phyloP scores from a whole-genome alignment of 2,113 vertebrate genomes.

The Addax nasomaculatus region DNA sequence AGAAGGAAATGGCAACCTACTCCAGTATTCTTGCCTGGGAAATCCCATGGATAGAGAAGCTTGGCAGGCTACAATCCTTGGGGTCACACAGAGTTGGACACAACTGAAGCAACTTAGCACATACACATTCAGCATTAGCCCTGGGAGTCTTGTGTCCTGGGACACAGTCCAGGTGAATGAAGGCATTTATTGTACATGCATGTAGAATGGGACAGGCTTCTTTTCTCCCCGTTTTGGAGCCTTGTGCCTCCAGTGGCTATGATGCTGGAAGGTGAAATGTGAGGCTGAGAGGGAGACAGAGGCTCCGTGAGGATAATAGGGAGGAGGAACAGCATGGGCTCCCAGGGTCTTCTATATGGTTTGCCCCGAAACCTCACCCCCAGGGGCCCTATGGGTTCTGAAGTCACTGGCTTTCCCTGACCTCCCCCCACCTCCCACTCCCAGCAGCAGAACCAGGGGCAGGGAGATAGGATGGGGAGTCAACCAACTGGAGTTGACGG shows the following conservation, averaged over 20 bases:
- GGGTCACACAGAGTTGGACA: neutral
- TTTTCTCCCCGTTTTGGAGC: fast-evolving
- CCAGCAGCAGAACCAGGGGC: neutral
- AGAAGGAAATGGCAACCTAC: neutral
- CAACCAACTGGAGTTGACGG: neutral
- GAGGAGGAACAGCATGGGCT: fast-evolving
- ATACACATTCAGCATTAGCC: fast-evolving
- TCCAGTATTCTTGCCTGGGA: neutral
- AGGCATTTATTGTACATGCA: fast-evolving
- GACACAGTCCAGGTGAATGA: too few relatives aligned
- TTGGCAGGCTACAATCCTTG: neutral
- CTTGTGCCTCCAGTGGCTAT: too few relatives aligned
- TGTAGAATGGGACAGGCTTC: fast-evolving
- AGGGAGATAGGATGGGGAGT: neutral
- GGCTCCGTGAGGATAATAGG: fast-evolving
- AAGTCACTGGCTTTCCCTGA: neutral
- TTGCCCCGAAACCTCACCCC: neutral
- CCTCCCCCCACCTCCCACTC: neutral
- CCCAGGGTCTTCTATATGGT: fast-evolving
- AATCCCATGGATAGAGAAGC: neutral
- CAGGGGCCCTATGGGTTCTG: neutral
- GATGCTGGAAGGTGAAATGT: too few relatives aligned
- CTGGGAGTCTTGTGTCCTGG: too few relatives aligned
- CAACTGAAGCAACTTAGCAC: neutral
- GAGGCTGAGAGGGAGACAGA: neutral